These are phyloP conservation scores for Drosophila flavopinicola DNA, from an alignment of 2,888 invertebrate species.

Conservation along the genomic window DNA sequence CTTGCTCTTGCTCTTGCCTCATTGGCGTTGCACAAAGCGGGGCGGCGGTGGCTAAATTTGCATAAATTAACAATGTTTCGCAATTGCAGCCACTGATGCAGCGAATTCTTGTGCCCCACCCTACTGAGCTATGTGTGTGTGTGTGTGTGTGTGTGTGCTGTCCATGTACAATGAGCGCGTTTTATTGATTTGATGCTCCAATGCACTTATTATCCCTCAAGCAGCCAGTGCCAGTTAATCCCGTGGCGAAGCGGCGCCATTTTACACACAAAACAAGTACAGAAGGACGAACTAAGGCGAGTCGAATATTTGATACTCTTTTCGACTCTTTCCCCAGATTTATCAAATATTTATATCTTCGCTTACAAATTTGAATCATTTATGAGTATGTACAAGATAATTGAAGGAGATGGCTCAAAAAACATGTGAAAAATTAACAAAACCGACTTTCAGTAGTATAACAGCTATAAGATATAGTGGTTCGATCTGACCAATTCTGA, in stretches of 20 bases:
- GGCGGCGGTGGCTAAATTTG: slow-evolving; percentile 73
- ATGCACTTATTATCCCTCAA: slow-evolving; percentile 80
- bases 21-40: slow-evolving; percentile 77
- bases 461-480: too few species aligned
- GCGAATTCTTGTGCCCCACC: slow-evolving; percentile 60
- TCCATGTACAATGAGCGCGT: slow-evolving; percentile 69
- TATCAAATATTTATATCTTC: too few species aligned
- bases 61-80: slow-evolving; percentile 78
- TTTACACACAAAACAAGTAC: slow-evolving; percentile 48
- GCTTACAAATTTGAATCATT: too few species aligned
- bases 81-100: slow-evolving; percentile 78
- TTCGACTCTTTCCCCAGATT: too few species aligned
- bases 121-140: slow-evolving; percentile 38
- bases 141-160: slow-evolving; percentile 36
- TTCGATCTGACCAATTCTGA: too few species aligned
- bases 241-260: slow-evolving; percentile 64
- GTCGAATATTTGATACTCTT: too few species aligned
- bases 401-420: too few species aligned
- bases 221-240: slow-evolving; percentile 70
- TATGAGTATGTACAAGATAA: too few species aligned
- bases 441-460: too few species aligned
- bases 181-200: slow-evolving; percentile 82
- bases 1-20: slow-evolving; percentile 55
- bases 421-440: too few species aligned
- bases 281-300: too few species aligned